These are phyloP conservation scores for Halichoeres trimaculatus DNA, from an alignment of 2,113 vertebrate species.

Conservation along the genomic window DNA sequence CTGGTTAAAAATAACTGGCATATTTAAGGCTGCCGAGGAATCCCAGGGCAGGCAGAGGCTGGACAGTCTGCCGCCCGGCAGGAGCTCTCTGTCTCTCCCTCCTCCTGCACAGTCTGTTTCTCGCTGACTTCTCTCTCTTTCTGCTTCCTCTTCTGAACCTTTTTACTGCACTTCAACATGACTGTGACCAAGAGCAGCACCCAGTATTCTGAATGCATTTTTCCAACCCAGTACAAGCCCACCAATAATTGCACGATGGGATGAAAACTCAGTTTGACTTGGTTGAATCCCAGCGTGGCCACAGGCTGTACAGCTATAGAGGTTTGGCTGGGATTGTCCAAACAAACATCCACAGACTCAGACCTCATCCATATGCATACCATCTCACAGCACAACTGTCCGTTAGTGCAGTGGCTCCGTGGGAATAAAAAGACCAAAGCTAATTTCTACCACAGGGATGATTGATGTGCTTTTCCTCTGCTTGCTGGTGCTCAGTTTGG, in stretches of 20 bases:
- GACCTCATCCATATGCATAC: conserved; percentile 44
- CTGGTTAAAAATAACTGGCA: conserved; percentile 98
- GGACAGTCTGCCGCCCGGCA: conserved; percentile 85
- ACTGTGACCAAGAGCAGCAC: conserved; percentile 40
- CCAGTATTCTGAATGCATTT: conserved; percentile 37
- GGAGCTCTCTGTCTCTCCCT: conserved; percentile 54
- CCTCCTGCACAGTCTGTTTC: conserved; percentile 49
- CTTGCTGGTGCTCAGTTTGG: conserved; percentile 26
- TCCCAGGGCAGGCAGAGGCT: conserved; percentile 92
- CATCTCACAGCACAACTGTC: conserved; percentile 27
- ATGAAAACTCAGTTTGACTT: conserved; percentile 68
- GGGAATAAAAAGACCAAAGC: conserved; percentile 28
- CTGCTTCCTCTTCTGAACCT: conserved; percentile 39
- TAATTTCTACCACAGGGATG: conserved; percentile 11
- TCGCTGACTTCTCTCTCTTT: conserved; percentile 46
- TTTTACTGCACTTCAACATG: conserved; percentile 15
- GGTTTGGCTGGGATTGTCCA: conserved; percentile 37
- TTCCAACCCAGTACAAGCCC: conserved; percentile 28
- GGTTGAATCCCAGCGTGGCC: conserved; percentile 50
- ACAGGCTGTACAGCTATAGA: conserved; percentile 37
- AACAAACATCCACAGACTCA: conserved; percentile 63
- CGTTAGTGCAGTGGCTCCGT: conserved; percentile 1
- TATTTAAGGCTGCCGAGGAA: conserved; percentile 98
- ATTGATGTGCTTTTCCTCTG: conserved; percentile 2
- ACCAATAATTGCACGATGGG: conserved; percentile 56